Conservation (phyloP, 2,797 vertebrate species). For the Pipistrellus pipistrellus region DNA sequence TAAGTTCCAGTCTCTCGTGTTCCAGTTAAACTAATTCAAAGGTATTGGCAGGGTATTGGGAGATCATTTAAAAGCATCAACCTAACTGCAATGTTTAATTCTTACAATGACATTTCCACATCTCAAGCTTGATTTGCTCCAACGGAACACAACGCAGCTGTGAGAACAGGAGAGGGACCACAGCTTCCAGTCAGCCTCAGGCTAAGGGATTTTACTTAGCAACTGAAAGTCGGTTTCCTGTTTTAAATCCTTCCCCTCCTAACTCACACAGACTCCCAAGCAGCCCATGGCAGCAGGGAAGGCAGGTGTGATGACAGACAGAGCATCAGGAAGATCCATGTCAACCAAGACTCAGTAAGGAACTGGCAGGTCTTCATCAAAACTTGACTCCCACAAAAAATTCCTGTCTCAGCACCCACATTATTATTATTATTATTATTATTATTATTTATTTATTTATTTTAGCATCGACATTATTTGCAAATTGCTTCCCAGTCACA, state of each 20-base stretch:
- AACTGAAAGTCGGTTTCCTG: conserved; percentile 6
- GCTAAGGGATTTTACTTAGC: background rate
- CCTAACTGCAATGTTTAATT: conserved; percentile 23
- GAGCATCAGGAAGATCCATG: background rate
- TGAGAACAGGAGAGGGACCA: background rate
- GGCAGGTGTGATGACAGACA: background rate
- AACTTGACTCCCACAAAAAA: background rate
- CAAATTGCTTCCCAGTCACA: background rate
- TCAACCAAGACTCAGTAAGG: background rate
- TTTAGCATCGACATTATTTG: background rate
- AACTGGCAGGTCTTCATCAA: conserved; percentile 2
- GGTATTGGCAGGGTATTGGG: background rate
- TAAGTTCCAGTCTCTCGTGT: conserved; percentile 48
- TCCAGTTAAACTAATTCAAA: conserved; percentile 56
- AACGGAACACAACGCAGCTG: background rate
- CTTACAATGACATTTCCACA: conserved; percentile 22
- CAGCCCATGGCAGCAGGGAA: background rate
- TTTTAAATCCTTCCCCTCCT: background rate
- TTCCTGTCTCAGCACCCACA: background rate
- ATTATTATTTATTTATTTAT: no score
- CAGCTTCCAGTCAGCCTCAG: background rate
- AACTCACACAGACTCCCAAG: background rate
- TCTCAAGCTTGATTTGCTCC: conserved; percentile 48
- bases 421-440: background rate
- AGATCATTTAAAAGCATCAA: conserved; percentile 14